Conservation (phyloP, 2,113 vertebrate species). For the Peucedramus taeniatus region DNA sequence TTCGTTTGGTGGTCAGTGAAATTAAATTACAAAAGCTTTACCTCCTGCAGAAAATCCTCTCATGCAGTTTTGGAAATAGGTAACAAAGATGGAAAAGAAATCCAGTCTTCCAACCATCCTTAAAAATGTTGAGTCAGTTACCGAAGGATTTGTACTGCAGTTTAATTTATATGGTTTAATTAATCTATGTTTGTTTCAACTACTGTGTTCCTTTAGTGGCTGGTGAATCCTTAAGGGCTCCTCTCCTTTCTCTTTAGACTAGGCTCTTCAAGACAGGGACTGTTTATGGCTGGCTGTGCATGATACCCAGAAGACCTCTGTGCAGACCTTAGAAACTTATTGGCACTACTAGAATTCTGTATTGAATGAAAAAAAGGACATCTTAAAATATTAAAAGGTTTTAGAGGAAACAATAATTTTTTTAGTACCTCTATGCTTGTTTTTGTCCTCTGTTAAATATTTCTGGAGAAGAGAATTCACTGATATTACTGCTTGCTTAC, state of each 20-base stretch:
- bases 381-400: neutral
- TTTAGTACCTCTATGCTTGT: neutral
- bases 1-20: neutral
- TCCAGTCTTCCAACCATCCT: neutral
- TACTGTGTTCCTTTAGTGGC: neutral
- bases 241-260: neutral
- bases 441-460: neutral
- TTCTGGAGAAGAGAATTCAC: neutral
- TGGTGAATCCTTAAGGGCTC: neutral
- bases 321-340: neutral
- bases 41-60: neutral
- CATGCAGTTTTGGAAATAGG: neutral
- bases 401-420: neutral
- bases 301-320: neutral
- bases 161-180: neutral
- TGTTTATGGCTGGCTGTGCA: neutral
- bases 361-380: neutral
- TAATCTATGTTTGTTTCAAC: neutral
- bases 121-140: neutral
- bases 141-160: fast-evolving
- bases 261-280: neutral
- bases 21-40: neutral
- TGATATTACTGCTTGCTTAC: neutral
- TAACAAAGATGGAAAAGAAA: neutral
- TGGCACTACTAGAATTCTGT: neutral